Evolutionary conservation across 2,797 vertebrate species (phyloP).

Genomic region (Centropyge bicolor): DNA sequence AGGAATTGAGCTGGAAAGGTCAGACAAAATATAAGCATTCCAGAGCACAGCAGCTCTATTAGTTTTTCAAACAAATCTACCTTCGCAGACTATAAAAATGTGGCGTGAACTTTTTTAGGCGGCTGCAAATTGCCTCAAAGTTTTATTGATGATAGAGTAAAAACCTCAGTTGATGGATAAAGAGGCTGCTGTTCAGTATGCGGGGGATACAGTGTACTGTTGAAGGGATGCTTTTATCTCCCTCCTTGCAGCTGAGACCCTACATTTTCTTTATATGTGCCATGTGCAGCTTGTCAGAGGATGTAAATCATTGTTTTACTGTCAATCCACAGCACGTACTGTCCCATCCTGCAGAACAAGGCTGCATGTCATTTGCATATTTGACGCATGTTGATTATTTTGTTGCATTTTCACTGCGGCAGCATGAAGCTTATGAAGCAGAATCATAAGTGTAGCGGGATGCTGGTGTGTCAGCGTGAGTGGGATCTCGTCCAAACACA

Average conservation of each 20-base stretch:
- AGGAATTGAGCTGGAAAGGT: conserved; percentile 76
- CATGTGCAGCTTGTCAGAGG: conserved; percentile 56
- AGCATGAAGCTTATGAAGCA: conserved; percentile 9
- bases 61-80: conserved; percentile 73
- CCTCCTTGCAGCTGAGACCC: conserved; percentile 51
- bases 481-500: not conserved
- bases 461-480: not conserved
- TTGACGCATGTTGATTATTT: conserved; percentile 6
- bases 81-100: conserved; percentile 60
- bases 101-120: conserved; percentile 61
- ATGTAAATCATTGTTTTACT: conserved; percentile 68
- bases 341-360: conserved; percentile 15
- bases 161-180: conserved; percentile 67
- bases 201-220: conserved; percentile 48
- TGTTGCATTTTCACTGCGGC: not conserved
- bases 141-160: conserved; percentile 72
- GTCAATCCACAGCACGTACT: conserved; percentile 45
- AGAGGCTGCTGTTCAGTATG: conserved; percentile 72
- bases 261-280: conserved; percentile 64
- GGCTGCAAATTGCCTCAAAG: conserved; percentile 71
- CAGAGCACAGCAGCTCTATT: conserved; percentile 54
- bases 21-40: conserved; percentile 70
- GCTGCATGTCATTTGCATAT: conserved; percentile 31
- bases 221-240: conserved; percentile 72
- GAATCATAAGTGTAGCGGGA: not conserved